These are phyloP conservation scores for Limosa lapponica DNA, from an alignment of 2,797 vertebrate species.

Conservation along the genomic window DNA sequence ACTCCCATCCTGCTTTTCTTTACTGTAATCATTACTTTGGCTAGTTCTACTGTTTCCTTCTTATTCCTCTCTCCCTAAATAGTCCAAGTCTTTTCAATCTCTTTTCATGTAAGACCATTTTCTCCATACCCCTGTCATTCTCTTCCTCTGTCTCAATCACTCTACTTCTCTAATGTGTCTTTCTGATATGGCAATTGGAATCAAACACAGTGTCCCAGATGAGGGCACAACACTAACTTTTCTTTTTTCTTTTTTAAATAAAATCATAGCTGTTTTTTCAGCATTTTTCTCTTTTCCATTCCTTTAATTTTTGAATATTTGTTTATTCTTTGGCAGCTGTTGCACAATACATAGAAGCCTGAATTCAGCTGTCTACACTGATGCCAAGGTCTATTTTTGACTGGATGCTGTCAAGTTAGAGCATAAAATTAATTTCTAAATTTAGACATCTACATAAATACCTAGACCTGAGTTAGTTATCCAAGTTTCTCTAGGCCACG, in stretches of 20 bases:
- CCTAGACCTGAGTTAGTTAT: neutral
- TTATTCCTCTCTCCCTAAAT: neutral
- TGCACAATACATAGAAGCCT: neutral
- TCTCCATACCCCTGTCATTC: neutral
- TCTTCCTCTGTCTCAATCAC: neutral
- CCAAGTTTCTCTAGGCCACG: neutral
- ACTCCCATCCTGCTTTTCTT: neutral
- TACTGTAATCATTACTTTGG: neutral
- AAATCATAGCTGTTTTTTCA: neutral
- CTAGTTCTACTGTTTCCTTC: neutral
- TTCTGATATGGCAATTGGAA: neutral
- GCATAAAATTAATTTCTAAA: conserved; percentile 3
- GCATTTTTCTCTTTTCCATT: neutral
- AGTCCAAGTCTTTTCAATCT: neutral
- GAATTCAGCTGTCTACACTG: neutral
- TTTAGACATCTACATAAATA: neutral
- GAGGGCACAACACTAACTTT: neutral
- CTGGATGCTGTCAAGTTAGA: neutral
- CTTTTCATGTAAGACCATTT: neutral
- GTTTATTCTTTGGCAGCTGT: neutral
- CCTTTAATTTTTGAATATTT: neutral
- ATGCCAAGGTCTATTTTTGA: neutral
- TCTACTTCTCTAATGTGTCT: neutral
- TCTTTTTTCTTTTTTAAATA: neutral
- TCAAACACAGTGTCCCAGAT: neutral